phyloP scores from a whole-genome alignment of 2,888 invertebrate species.

The Nemotelus pantherinus region DNA sequence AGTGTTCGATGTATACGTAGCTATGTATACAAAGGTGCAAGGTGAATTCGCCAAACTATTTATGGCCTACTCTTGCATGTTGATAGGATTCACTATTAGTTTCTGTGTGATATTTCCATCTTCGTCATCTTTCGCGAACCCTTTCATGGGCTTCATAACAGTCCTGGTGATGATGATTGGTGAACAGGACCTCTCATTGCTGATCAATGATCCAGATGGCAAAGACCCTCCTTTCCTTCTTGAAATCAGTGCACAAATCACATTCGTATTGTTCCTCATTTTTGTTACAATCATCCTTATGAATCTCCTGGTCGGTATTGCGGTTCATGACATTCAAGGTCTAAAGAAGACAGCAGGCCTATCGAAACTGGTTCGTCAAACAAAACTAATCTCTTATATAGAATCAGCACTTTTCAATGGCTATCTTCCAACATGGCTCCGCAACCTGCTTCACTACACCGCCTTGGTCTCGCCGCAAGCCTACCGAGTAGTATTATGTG shows the following conservation, averaged over 20 bases:
- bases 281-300: slow-evolving; percentile 87
- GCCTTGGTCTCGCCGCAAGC: slow-evolving; percentile 84
- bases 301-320: slow-evolving; percentile 87
- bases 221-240: slow-evolving; percentile 79
- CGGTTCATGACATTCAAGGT: slow-evolving; percentile 88
- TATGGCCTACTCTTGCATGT: slow-evolving; percentile 83
- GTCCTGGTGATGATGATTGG: slow-evolving; percentile 92
- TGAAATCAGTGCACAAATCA: slow-evolving; percentile 83
- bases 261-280: slow-evolving; percentile 81
- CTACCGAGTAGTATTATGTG: slow-evolving; percentile 82
- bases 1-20: slow-evolving; percentile 88
- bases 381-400: slow-evolving; percentile 86
- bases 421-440: slow-evolving; percentile 77
- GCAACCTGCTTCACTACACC: slow-evolving; percentile 80
- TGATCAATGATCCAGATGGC: slow-evolving; percentile 79
- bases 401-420: slow-evolving; percentile 84
- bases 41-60: slow-evolving; percentile 88
- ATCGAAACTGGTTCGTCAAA: slow-evolving; percentile 84
- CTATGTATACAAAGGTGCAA: slow-evolving; percentile 89
- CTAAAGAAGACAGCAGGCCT: slow-evolving; percentile 85
- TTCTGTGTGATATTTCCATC: slow-evolving; percentile 89
- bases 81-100: slow-evolving; percentile 87
- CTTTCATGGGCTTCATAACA: slow-evolving; percentile 84
- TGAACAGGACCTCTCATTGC: slow-evolving; percentile 79
- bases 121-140: slow-evolving; percentile 83